Evolutionary conservation across 1,140 invertebrate species (phyloP), one percentile per base, ranked within the genome.

Genomic region (Drosophila nikananu): DNA sequence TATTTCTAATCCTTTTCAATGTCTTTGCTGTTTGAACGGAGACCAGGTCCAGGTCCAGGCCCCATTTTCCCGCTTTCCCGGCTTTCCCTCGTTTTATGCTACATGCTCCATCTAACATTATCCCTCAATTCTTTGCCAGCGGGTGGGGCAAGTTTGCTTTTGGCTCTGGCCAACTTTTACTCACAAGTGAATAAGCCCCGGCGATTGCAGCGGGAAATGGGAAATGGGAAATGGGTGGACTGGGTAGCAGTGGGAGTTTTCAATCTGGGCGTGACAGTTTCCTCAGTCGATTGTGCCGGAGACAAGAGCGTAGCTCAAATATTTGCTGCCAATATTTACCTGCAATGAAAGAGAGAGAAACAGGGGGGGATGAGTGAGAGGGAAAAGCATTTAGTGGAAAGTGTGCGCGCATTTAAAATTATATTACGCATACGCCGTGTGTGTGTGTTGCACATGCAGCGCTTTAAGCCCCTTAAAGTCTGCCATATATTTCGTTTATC

Each of bases 321-420:
- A 86, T 86, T 87, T 86, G 80, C 59, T 60, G 75, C 62, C 83
- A 80, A 87, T 87, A 86, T 87, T 86, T 87, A 87, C 83, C 83
- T 87, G 84, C 68, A 87, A 80, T 64, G 78, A 71, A 27, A 73
- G 44, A 42, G 57, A 46, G 30, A 68, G 32, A n/a, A n/a, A 62
- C 10, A 46, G 12, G 49, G 30, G 39, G 3, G 15, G 3, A 49
- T 13, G 30, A 54, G 30, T 61, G 68, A 64, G 32, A 73, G n/a
- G 55, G 37, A 42, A 19, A 60, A 39, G 61, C 46, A 60, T 58
- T 55, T 65, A 46, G 57, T 25, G 52, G 30, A 35, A 58, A 73
- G 51, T 49, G 32, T 51, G 32, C 12, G n/a, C 59, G 57, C 51
- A 66, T 64, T 81, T 77, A 78, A 86, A 67, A 86, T 74, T 70